These are phyloP conservation scores for Nothoprocta perdicaria DNA, from an alignment of 2,113 vertebrate genomes.

Conservation along the genomic window DNA sequence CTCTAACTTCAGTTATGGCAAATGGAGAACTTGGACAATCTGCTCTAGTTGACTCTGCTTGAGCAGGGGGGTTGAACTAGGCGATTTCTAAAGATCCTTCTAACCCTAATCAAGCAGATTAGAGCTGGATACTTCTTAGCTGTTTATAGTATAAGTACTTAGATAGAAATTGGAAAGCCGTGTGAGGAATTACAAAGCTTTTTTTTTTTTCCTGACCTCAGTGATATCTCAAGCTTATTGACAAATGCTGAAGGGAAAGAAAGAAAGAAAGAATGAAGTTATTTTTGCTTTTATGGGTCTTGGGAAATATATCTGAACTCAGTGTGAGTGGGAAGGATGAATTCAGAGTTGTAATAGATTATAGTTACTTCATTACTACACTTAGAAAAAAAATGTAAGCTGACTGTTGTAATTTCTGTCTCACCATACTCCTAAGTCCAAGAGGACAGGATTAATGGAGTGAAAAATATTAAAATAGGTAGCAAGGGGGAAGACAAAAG, in stretches of 20 bases:
- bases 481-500: not conserved
- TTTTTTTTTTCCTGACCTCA: not conserved
- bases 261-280: not conserved
- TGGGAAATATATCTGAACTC: not conserved
- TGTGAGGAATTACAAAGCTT: not conserved
- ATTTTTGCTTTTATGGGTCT: not conserved
- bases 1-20: not conserved
- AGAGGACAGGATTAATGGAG: not conserved
- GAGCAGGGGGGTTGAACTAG: no score
- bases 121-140: not conserved
- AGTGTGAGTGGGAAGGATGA: not conserved
- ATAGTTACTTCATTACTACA: not conserved
- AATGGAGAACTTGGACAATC: not conserved
- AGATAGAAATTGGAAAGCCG: not conserved
- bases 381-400: not conserved
- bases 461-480: not conserved
- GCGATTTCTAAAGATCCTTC: no score
- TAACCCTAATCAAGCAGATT: no score
- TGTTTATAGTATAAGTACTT: not conserved
- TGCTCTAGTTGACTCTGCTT: no score
- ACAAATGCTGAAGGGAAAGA: not conserved
- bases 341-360: not conserved
- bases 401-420: not conserved
- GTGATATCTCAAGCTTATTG: not conserved
- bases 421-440: not conserved